phyloP scores from a whole-genome alignment of 1,140 invertebrate species.

The Dinothrombium tinctorium region DNA sequence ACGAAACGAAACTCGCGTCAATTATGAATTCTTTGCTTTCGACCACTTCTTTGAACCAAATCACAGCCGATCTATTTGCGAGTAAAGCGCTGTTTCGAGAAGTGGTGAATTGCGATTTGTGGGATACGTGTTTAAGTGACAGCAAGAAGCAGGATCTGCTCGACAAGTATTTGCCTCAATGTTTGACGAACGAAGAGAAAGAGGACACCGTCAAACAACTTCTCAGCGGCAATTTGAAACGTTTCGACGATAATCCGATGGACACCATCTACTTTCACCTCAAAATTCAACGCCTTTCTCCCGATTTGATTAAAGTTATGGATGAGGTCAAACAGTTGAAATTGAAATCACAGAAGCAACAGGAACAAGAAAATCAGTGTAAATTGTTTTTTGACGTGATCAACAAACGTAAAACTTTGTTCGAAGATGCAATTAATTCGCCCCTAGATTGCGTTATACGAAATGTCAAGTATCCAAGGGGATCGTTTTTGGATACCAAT shows the following conservation, averaged over 20 bases:
- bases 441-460: neutral
- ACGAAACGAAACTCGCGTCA: too few species aligned
- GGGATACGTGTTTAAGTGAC: neutral
- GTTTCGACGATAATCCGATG: conserved; percentile 4
- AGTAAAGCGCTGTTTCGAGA: neutral
- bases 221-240: neutral
- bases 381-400: conserved; percentile 4
- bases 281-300: neutral
- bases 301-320: conserved; percentile 3
- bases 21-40: too few species aligned
- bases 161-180: conserved; percentile 5
- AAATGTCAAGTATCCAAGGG: neutral
- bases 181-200: conserved; percentile 1
- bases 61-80: neutral
- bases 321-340: conserved; percentile 4
- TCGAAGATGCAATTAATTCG: conserved; percentile 1
- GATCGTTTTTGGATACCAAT: too few species aligned
- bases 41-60: neutral
- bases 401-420: neutral
- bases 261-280: neutral
- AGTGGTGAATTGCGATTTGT: neutral
- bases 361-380: conserved; percentile 7
- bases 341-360: neutral
- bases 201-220: neutral
- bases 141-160: neutral